Evolutionary conservation across 2,113 vertebrate species (phyloP).

Genomic region (Esox niger): DNA sequence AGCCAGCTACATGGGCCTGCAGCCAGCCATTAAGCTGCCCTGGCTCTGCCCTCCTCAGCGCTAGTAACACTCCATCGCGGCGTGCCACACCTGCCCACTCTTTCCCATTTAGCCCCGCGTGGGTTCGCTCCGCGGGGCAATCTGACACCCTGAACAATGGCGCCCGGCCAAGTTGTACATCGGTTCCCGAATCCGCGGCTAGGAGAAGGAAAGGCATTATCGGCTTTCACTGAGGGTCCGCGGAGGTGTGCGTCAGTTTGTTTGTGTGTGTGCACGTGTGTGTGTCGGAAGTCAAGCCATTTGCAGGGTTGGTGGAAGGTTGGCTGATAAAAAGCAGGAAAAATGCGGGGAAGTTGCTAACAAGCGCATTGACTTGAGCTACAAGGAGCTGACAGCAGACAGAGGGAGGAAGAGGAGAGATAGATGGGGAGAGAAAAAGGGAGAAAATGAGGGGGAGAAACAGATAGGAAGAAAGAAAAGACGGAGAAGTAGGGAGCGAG

Average conservation of each 20-base stretch:
- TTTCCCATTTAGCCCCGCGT: neutral
- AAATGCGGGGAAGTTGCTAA: slow-evolving; percentile 47
- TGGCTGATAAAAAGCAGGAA: slow-evolving; percentile 46
- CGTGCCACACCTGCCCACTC: neutral
- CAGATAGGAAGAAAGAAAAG: neutral
- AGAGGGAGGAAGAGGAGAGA: slow-evolving; percentile 18
- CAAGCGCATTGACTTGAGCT: slow-evolving; percentile 53
- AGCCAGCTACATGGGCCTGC: neutral
- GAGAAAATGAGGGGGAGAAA: neutral
- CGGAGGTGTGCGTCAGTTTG: neutral
- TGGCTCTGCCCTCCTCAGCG: neutral
- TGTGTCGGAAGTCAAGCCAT: slow-evolving; percentile 1
- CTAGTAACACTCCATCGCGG: neutral
- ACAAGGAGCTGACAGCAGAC: neutral
- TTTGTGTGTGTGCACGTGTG: slow-evolving; percentile 17
- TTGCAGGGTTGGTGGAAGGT: slow-evolving; percentile 1
- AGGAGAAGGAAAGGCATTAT: slow-evolving; percentile 34
- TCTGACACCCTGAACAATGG: neutral
- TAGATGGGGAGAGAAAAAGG: neutral
- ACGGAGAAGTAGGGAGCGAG: neutral
- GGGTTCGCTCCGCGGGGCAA: neutral
- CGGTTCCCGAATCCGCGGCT: slow-evolving; percentile 25
- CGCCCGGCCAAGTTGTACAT: neutral
- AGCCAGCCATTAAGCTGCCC: neutral
- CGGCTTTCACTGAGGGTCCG: neutral